Evolutionary conservation across 2,888 invertebrate genomes (phyloP), one percentile per base, ranked within the genome.

Genomic region (Archips xylosteana): DNA sequence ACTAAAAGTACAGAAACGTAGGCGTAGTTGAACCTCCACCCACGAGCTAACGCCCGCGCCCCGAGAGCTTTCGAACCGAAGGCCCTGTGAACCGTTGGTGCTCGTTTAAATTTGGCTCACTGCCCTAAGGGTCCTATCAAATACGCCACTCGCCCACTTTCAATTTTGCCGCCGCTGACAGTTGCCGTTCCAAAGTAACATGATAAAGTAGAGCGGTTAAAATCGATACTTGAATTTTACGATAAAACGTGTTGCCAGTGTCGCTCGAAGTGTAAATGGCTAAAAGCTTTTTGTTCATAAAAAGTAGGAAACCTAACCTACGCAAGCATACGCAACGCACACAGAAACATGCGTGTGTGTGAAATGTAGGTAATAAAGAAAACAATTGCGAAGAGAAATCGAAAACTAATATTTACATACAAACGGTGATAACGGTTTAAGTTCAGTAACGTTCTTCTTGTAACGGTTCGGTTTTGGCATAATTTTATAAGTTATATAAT

Each of bases 111-210:
- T 57, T 57, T 57, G 57, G 57, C 32, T 32, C 57, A 23, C 23
- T 57, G 32, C 32, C 57, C 12, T 10, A 32, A 57, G 57, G 57
- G 57, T 32, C 57, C 57, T 57, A 23, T 57, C 32, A 57, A 57
- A 57, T 32, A 57, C 57, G 15, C 4, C 8, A 54, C n/a, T 54
- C 57, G 32, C 57, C 32, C 57, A 57, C 32, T 57, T 57, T 57
- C 57, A 57, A 32, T 57, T 32, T 57, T 32, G 32, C 51, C 13
- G 51, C 8, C 15, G n/a, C 42, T 54, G 57, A 45, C 54, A 70
- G 59, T 63, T 64, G 57, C 63, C 59, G 5, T 13, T 4, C 13
- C 45, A 45, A 45, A 45, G 51, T 54, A 23, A 8, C 23, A 15
- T 9, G 23, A 23, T 54, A 54, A 23, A 70, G 36, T 51, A 36